Evolutionary conservation across 2,113 vertebrate species (phyloP), one percentile per base, ranked within the genome.

Genomic region (Anolis carolinensis): DNA sequence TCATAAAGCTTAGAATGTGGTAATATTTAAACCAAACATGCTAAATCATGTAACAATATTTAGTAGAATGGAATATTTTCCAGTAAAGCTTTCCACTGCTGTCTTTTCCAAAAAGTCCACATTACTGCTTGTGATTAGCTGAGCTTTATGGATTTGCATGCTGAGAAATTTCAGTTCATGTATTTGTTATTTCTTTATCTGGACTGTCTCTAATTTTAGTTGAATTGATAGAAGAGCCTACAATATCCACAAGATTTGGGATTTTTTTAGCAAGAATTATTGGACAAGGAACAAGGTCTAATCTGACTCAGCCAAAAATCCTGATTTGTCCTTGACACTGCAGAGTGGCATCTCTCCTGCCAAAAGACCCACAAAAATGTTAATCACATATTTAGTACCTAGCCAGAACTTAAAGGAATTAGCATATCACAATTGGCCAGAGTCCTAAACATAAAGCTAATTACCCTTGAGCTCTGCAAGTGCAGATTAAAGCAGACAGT

Each of bases 381-480:
- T 34, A n/a, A 83, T 4, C 62, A 59, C 3, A 1, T 1, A 2
- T 30, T 5, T 30, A 59, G 1, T 14, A 86, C 73, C 14, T 89
- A 59, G 18, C 2, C 68, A 59, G 21, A 83, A 1, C 27, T 62
- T 68, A 25, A n/a, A 68, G 39, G 67, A 52, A 76, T 89, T 86
- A 80, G 6, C 18, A 5, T 14, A 89, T 0, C 0, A 0, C 86
- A 16, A 11, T 85, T 90, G 85, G 48, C 25, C 88, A 0, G 36
- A 90, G 63, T 23, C 0, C 0, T 76, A 87, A 81, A 39, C 9
- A 55, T 55, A 71, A 63, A 79, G 39, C 86, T 88, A 84, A 83
- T 88, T 88, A 83, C 81, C 67, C 75, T 79, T 4, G 44, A 59
- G 50, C 21, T 89, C 75, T 4, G 23, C 23, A 84, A 52, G 8